Evolutionary conservation across 2,888 invertebrate species (phyloP).

Genomic region (Diachrysia chrysitis): DNA sequence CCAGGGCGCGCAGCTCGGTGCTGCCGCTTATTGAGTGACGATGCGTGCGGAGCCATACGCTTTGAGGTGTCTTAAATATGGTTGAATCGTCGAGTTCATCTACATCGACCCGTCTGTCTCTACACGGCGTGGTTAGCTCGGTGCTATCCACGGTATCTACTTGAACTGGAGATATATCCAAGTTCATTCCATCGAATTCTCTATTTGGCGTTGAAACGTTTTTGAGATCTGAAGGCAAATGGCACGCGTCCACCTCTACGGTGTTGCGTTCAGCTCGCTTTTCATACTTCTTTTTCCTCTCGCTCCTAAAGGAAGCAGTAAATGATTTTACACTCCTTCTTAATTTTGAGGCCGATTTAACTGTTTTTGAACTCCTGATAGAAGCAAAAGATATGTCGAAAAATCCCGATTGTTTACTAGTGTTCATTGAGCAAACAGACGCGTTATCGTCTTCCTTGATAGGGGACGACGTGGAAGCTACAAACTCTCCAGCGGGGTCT

Average conservation of each 20-base stretch:
- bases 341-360: slow-evolving; percentile 85
- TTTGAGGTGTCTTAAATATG: slow-evolving; percentile 84
- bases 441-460: slow-evolving; percentile 84
- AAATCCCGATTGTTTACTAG: slow-evolving; percentile 86
- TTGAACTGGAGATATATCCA: slow-evolving; percentile 84
- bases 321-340: slow-evolving; percentile 86
- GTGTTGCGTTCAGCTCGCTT: slow-evolving; percentile 82
- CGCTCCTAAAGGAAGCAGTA: slow-evolving; percentile 87
- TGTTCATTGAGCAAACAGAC: slow-evolving; percentile 84
- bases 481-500: slow-evolving; percentile 82
- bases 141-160: slow-evolving; percentile 85
- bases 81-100: slow-evolving; percentile 83
- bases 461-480: slow-evolving; percentile 85
- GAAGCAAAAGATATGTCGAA: slow-evolving; percentile 87
- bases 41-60: slow-evolving; percentile 77
- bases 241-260: slow-evolving; percentile 80
- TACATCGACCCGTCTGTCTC: slow-evolving; percentile 63
- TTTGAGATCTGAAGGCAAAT: slow-evolving; percentile 73
- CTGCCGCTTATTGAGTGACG: slow-evolving; percentile 81
- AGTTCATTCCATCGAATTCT: slow-evolving; percentile 78
- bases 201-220: slow-evolving; percentile 81
- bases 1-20: slow-evolving; percentile 63
- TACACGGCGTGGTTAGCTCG: slow-evolving; percentile 70
- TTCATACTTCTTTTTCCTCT: slow-evolving; percentile 87
- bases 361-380: slow-evolving; percentile 82